These are phyloP conservation scores for Hestina assimilis DNA, from an alignment of 1,140 invertebrate species.

Conservation along the genomic window DNA sequence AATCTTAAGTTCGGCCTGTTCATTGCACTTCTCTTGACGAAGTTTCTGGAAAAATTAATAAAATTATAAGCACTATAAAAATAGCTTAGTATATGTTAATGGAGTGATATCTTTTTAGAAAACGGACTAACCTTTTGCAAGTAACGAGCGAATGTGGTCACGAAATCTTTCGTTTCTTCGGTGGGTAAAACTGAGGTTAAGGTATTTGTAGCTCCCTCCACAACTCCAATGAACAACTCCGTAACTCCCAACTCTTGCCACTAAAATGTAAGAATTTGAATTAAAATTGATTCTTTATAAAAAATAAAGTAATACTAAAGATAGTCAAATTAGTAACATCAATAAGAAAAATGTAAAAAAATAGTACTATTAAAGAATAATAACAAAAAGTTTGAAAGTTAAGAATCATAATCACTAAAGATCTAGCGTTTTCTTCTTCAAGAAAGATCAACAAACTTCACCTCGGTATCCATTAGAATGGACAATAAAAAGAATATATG, in stretches of 20 bases:
- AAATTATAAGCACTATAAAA: background rate
- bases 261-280: slow-evolving; percentile 29
- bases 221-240: slow-evolving; percentile 67
- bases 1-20: slow-evolving; percentile 77
- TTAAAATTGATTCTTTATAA: too few relatives aligned
- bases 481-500: too few relatives aligned
- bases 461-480: too few relatives aligned
- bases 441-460: too few relatives aligned
- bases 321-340: too few relatives aligned
- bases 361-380: too few relatives aligned
- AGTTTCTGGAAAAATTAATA: slow-evolving; percentile 71
- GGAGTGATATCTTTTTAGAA: background rate
- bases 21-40: slow-evolving; percentile 77
- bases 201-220: slow-evolving; percentile 74
- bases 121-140: slow-evolving; percentile 81
- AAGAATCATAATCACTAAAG: too few relatives aligned
- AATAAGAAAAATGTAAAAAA: too few relatives aligned
- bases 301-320: too few relatives aligned
- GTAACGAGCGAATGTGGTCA: slow-evolving; percentile 78
- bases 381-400: too few relatives aligned
- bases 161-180: slow-evolving; percentile 79
- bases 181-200: slow-evolving; percentile 79
- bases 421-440: too few relatives aligned
- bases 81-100: background rate
- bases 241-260: slow-evolving; percentile 72